Conservation (phyloP, 2,888 invertebrate genomes). For the Lithophane semibrunnea region DNA sequence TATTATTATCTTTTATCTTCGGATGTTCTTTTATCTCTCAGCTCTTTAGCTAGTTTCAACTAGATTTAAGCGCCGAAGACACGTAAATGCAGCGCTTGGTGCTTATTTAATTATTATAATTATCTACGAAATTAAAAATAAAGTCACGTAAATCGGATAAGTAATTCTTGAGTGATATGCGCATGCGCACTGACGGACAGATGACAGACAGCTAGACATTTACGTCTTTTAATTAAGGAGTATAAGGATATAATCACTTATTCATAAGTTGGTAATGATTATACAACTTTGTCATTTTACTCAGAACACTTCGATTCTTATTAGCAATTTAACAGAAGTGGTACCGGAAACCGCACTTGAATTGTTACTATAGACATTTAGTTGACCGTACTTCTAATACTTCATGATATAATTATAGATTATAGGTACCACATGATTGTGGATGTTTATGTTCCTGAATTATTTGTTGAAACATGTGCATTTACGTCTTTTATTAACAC, state of each 20-base stretch:
- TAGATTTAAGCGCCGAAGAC: slow-evolving; percentile 8
- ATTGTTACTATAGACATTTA: neutral
- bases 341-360: neutral
- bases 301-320: slow-evolving; percentile 8
- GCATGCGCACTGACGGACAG: slow-evolving; percentile 18
- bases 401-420: neutral
- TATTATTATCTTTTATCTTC: neutral
- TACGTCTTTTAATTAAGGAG: neutral
- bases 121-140: slow-evolving; percentile 25
- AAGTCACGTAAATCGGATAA: slow-evolving; percentile 37
- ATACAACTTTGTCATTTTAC: neutral
- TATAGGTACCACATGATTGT: neutral
- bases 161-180: slow-evolving; percentile 11
- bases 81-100: neutral
- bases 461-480: slow-evolving; percentile 29
- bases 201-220: slow-evolving; percentile 31
- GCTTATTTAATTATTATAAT: neutral
- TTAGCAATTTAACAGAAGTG: neutral
- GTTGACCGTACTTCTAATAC: neutral
- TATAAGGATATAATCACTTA: slow-evolving; percentile 9
- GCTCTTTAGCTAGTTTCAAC: slow-evolving; percentile 6
- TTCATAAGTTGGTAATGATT: slow-evolving; percentile 13
- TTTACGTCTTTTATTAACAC: neutral
- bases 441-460: neutral
- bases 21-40: neutral